Base-by-base conservation (phyloP, 1,140 invertebrate species). In the Mactra quadrangularis region DNA sequence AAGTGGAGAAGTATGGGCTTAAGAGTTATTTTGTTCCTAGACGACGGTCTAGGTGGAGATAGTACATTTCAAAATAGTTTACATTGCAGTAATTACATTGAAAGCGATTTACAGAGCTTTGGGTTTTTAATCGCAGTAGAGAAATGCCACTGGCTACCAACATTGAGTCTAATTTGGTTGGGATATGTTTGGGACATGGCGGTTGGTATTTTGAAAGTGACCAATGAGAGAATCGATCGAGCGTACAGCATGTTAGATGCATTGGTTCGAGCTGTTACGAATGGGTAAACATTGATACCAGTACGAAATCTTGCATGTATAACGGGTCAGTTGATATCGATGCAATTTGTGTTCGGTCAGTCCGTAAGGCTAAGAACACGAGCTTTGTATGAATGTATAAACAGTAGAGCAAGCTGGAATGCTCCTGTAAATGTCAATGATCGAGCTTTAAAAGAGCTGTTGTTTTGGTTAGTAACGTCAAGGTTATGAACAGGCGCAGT, bases 21-120 rank as follows among this genome's bases (percentile, higher is more conserved):
- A 4, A 29, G 31, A 29, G 25, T 84, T 33, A 31, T 84, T 57
- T 57, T 81, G 35, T 84, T 62, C 68, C 29, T 84, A 9, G 76
- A 84, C 47, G 83, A 84, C 31, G 83, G 83, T 31, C 25, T 84
- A 17, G 68, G 68, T 22, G 83, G 83, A n/a, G 50, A 25, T 33
- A 6, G 13, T 3, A 62, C 9, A 25, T 64, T 55, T 27, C 45
- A 64, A 15, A 45, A 50, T 29, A 53, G 57, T 22, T 27, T 35
- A 0, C 0, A 38, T 11, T 31, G 15, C 0, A 64, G 59, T 47
- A 15, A 50, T 25, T 53, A 38, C 1, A 33, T 79, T 0, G 45
- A 71, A 19, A n/a, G 7, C 0, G 52, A 64, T 45, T 64, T 84
- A 55, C 33, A 31, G n/a, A 1, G 31, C 1, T 78, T 79, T 60